Conservation (phyloP, 2,113 vertebrate species). For the Pseudorhombus dupliciocellatus region DNA sequence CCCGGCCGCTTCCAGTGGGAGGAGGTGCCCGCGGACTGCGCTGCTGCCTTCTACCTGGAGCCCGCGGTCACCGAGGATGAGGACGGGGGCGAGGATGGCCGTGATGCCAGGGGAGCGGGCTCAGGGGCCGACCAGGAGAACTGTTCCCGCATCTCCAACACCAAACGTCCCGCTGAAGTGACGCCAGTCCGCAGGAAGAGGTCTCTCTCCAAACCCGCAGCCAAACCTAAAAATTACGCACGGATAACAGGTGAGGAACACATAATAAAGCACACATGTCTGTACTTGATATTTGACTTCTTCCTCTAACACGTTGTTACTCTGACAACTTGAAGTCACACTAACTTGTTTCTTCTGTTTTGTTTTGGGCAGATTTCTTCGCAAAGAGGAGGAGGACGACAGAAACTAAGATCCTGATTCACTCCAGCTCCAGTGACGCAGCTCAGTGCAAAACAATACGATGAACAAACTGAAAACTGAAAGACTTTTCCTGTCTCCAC, state of each 20-base stretch:
- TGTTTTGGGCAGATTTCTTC: conserved; percentile 85
- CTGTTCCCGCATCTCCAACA: conserved; percentile 71
- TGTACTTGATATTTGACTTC: not conserved
- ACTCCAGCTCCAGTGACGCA: conserved; percentile 73
- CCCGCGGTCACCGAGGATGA: conserved; percentile 9
- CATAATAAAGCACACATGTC: no score
- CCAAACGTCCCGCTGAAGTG: conserved; percentile 42
- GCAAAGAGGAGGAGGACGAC: conserved; percentile 80
- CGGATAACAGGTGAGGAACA: conserved; percentile 82
- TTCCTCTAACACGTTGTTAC: not conserved
- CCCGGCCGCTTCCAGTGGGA: conserved; percentile 84
- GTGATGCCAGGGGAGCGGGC: not conserved
- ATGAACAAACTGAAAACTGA: conserved; percentile 58
- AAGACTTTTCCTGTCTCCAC: not conserved
- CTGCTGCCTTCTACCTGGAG: conserved; percentile 82
- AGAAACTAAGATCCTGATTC: conserved; percentile 69
- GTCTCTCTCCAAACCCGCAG: conserved; percentile 5
- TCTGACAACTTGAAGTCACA: not conserved
- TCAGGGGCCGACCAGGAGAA: conserved; percentile 79
- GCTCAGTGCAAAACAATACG: conserved; percentile 84
- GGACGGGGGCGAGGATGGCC: not conserved
- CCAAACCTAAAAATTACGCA: conserved; percentile 33
- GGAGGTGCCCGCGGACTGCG: conserved; percentile 71
- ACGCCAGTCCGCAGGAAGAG: conserved; percentile 60
- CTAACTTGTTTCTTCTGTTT: conserved; percentile 13